Conservation (phyloP, 2,113 vertebrate genomes). For the Sminthopsis crassicaudata region DNA sequence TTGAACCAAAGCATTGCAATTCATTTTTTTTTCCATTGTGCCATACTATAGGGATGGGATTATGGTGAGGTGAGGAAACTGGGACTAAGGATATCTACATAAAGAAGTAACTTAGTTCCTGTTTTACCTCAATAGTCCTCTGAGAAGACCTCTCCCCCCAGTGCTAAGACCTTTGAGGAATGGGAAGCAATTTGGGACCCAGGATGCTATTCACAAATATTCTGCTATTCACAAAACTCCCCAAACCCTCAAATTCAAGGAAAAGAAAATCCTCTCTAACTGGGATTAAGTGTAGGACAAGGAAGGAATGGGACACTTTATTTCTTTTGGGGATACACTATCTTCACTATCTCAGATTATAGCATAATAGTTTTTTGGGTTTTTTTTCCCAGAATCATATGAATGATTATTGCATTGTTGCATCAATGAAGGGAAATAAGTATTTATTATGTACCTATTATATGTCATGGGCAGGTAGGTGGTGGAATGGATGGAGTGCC, state of each 20-base stretch:
- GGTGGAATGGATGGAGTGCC: background rate
- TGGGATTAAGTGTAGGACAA: background rate
- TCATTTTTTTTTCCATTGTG: background rate
- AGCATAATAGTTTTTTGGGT: background rate
- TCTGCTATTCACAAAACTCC: background rate
- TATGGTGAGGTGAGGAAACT: background rate
- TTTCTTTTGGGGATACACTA: background rate
- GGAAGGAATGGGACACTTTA: background rate
- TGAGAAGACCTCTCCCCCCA: background rate
- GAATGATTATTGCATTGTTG: background rate
- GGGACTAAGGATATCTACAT: background rate
- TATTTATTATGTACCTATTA: background rate
- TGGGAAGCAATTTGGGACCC: background rate
- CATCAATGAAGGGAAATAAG: background rate
- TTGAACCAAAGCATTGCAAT: background rate
- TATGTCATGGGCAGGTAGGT: background rate
- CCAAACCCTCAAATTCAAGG: background rate
- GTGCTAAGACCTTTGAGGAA: too few relatives aligned
- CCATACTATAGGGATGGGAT: background rate
- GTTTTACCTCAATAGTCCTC: too few relatives aligned
- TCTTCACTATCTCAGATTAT: background rate
- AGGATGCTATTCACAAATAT: background rate
- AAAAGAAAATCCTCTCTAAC: background rate
- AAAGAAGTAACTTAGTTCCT: background rate
- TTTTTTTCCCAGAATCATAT: background rate